Evolutionary conservation across 2,888 invertebrate species (phyloP).

Genomic region (Spilarctia lutea): DNA sequence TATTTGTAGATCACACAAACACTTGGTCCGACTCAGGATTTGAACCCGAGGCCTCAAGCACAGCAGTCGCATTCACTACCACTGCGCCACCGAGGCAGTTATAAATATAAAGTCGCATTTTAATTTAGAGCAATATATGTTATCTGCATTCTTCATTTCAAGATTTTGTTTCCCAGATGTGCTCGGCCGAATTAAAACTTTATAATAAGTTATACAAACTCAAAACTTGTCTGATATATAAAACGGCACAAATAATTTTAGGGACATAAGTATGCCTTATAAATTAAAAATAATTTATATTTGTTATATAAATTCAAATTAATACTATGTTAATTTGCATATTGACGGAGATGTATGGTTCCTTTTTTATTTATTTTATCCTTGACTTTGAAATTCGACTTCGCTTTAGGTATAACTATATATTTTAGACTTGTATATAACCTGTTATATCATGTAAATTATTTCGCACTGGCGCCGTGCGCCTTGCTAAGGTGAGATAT

Average conservation of each 20-base stretch:
- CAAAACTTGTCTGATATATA: background rate
- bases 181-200: too few species aligned
- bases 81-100: too few species aligned
- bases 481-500: slow-evolving; percentile 1
- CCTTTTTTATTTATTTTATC: slow-evolving; percentile 2
- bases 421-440: slow-evolving; percentile 11
- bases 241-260: too few species aligned
- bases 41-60: too few species aligned
- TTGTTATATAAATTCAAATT: background rate
- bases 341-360: background rate
- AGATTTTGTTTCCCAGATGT: background rate
- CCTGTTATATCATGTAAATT: slow-evolving; percentile 36
- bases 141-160: background rate
- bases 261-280: background rate
- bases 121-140: background rate
- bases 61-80: too few species aligned
- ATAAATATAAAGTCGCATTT: too few species aligned
- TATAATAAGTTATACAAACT: background rate
- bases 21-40: too few species aligned
- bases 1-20: too few species aligned
- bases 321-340: background rate
- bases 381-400: slow-evolving; percentile 19
- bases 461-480: slow-evolving; percentile 27
- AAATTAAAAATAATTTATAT: too few species aligned
- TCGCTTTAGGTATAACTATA: slow-evolving; percentile 1